Evolutionary conservation across 1,140 invertebrate genomes (phyloP), one percentile per base, ranked within the genome.

Genomic region (Contarinia nasturtii): DNA sequence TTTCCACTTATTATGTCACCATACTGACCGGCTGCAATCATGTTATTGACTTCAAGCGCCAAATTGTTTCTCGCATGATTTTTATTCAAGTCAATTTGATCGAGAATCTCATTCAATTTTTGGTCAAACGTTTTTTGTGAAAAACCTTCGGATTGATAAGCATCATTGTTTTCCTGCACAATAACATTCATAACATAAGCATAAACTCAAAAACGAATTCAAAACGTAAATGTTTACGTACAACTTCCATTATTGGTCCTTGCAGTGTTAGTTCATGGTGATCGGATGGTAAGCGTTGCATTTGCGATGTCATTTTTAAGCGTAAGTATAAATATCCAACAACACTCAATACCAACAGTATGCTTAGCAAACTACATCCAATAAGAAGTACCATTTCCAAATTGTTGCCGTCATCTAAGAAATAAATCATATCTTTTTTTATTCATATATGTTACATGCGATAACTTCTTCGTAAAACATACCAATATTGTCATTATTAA

Each of bases 1-100:
- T 67, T 72, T 0, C 77, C 80, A 49, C 66, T 74, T 21, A 79
- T 75, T 15, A 87, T 75, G 43, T 76, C 74, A 0, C 84, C 84
- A 64, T 81, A 89, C 52, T 71, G 72, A 18, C 84, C 83, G n/a
- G 76, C 63, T 1, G 77, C 76, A 33, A 82, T 63, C n/a, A 82
- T 57, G 53, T 76, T 68, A 14, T 71, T 70, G 1, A 73, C 70
- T 54, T 82, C 76, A 17, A 84, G 67, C 22, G 76, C 76, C 40
- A 87, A 57, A 43, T 73, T 68, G 56, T 75, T 79, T 42, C 73
- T 70, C 1, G 82, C 77, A 59, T 86, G 77, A 48, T 73, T 79
- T 72, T 78, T 80, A 0, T 81, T 64, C n/a, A 33, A 17, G 15
- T 59, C 52, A 2, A 63, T 45, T 17, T 50, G 52, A 15, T 60